These are phyloP conservation scores for Theodoxus fluviatilis DNA, from an alignment of 2,888 invertebrate genomes.

Conservation along the genomic window DNA sequence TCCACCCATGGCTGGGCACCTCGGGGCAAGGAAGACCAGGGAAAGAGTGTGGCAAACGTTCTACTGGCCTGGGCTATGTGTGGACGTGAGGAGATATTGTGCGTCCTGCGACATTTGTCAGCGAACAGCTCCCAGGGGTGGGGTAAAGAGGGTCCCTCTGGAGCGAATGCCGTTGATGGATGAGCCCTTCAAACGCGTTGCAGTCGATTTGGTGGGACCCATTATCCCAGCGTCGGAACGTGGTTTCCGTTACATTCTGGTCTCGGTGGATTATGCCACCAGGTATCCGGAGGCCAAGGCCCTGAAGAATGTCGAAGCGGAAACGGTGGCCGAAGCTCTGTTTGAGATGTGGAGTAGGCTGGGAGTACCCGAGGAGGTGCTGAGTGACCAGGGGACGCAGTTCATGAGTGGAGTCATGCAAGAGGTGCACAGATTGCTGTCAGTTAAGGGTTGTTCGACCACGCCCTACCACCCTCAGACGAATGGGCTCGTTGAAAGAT, in stretches of 20 bases:
- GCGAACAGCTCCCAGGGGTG: neutral
- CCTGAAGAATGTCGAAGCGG: constrained; percentile 29
- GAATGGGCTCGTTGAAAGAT: no score
- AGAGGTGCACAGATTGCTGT: constrained; percentile 29
- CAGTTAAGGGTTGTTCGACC: constrained; percentile 29
- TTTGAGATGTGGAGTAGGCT: constrained; percentile 31
- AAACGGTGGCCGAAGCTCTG: constrained; percentile 33
- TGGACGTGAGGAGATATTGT: constrained; percentile 23
- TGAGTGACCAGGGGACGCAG: constrained; percentile 26
- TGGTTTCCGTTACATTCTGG: constrained; percentile 34
- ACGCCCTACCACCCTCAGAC: constrained; percentile 19
- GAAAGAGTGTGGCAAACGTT: constrained; percentile 6
- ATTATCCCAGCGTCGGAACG: constrained; percentile 28
- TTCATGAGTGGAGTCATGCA: constrained; percentile 35
- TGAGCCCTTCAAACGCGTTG: constrained; percentile 34
- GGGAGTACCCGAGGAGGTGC: constrained; percentile 34
- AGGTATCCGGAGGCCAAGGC: constrained; percentile 34
- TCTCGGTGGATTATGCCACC: constrained; percentile 37
- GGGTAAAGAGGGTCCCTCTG: constrained; percentile 23
- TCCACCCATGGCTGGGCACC: constrained; percentile 22
- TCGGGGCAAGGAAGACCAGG: constrained; percentile 16
- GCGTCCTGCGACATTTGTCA: constrained; percentile 30
- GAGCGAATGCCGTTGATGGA: constrained; percentile 34
- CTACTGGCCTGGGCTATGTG: constrained; percentile 24
- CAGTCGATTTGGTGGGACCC: constrained; percentile 35